phyloP scores from a whole-genome alignment of 2,888 invertebrate species.

The Hydrotaea cyrtoneurina region DNA sequence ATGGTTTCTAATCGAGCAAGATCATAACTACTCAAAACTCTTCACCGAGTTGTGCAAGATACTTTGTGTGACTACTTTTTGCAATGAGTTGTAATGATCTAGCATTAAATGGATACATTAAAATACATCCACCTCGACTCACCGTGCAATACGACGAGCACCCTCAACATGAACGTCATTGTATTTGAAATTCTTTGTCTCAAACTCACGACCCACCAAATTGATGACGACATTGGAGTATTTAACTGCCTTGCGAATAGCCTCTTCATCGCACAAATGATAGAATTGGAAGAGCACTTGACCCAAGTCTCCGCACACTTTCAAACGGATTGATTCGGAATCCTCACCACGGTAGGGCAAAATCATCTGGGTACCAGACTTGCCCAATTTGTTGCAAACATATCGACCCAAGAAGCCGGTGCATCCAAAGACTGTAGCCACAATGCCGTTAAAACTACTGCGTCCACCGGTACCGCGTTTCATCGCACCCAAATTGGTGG shows the following conservation, averaged over 20 bases:
- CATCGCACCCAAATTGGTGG: conserved; percentile 85
- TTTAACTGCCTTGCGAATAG: conserved; percentile 91
- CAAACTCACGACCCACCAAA: conserved; percentile 94
- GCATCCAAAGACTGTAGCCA: conserved; percentile 98
- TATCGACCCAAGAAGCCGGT: conserved; percentile 94
- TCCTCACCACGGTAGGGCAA: conserved; percentile 95
- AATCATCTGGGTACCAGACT: conserved; percentile 92
- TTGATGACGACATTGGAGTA: conserved; percentile 99
- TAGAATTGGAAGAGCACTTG: conserved; percentile 95
- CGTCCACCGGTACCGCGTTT: conserved; percentile 95
- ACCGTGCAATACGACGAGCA: conserved; percentile 91
- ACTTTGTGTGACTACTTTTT: no score
- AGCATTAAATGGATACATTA: background rate
- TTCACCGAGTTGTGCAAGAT: no score
- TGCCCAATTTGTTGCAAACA: conserved; percentile 94
- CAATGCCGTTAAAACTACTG: conserved; percentile 97
- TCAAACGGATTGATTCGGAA: conserved; percentile 89
- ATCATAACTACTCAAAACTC: no score
- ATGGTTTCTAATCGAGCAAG: no score
- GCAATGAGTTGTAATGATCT: background rate
- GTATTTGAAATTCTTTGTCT: conserved; percentile 94
- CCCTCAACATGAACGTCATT: conserved; percentile 94
- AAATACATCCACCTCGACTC: conserved; percentile 62
- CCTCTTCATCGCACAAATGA: conserved; percentile 91
- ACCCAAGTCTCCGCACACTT: conserved; percentile 95